Evolutionary conservation across 1,140 invertebrate genomes (phyloP).

Genomic region (Drosophila pachea): DNA sequence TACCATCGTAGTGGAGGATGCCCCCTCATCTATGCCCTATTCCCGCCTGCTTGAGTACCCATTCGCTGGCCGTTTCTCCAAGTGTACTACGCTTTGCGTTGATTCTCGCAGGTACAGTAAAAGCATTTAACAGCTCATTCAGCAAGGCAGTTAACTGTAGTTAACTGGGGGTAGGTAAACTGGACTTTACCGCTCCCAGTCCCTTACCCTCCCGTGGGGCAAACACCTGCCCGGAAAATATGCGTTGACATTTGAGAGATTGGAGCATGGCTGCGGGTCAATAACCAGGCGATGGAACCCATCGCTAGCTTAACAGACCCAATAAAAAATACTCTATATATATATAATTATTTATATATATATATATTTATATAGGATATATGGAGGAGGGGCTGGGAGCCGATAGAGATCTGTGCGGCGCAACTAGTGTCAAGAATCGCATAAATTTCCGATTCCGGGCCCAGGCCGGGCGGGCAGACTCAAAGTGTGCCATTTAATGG

Average conservation of each 20-base stretch:
- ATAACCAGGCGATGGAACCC: not conserved
- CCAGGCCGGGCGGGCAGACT: slow-evolving; percentile 50
- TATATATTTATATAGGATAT: not conserved
- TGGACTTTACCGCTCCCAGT: no score
- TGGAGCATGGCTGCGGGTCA: not conserved
- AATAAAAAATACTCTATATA: not conserved
- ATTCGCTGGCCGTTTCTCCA: not conserved
- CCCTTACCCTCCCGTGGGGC: not conserved
- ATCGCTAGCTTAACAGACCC: not conserved
- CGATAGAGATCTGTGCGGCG: slow-evolving; percentile 32
- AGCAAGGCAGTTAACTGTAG: not conserved
- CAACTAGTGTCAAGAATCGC: slow-evolving; percentile 77
- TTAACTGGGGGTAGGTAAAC: slow-evolving; percentile 1
- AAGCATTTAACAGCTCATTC: slow-evolving; percentile 2
- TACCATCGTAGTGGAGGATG: no score
- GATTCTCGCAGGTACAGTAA: slow-evolving; percentile 1
- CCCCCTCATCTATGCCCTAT: no score
- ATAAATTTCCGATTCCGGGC: slow-evolving; percentile 72
- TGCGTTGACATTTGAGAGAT: not conserved
- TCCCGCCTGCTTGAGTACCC: not conserved
- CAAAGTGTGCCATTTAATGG: slow-evolving; percentile 76
- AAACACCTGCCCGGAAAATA: not conserved
- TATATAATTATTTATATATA: not conserved
- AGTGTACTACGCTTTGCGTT: not conserved
- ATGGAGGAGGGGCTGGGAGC: not conserved